Base-by-base conservation (phyloP, 2,113 vertebrate species). In the Ochotona curzoniae region DNA sequence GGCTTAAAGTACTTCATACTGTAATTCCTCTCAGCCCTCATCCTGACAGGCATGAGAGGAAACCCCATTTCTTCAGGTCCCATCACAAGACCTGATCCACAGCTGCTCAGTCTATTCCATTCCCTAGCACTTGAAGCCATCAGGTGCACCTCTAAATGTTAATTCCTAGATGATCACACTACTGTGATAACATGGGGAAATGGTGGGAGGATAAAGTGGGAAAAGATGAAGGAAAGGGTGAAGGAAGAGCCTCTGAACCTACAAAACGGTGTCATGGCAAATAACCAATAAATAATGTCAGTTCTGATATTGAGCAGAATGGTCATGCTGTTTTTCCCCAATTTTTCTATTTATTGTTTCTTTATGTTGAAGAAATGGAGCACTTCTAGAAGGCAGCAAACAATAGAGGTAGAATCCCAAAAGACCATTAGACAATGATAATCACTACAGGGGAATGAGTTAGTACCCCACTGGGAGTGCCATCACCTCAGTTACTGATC, bases 381-480 rank as follows among this genome's bases (percentile, higher is more conserved):
- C 30, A 32, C 75, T 95, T 80, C 94, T 85, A 35, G 32, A 93
- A 5, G 21, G 70, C 83, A 92, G 23, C 1, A 73, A 64, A 47
- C 28, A 94, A n/a, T 49, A 84, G 28, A 60, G 47, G 23, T 51
- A 93, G 28, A 93, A 63, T 82, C 73, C 54, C 61, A 71, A 83
- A 89, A 12, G 3, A 73, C 64, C 23, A 10, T 32, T 64, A 8
- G 17, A 44, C 11, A 38, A 66, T 80, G 18, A 76, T 4, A 78
- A 47, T 44, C 35, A 63, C 15, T 69, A 20, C 7, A 89, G 30
- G 76, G n/a, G 54, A 18, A 67, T 38, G 35, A 88, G 71, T 83
- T 93, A 20, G 25, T 75, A 91, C 20, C 35, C 49, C 61, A 28
- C 71, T n/a, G n/a, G n/a, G 38, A 44, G 38, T n/a, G 30, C 12